Base-by-base conservation (phyloP, 2,888 invertebrate genomes). In the Euzetes globulus region DNA sequence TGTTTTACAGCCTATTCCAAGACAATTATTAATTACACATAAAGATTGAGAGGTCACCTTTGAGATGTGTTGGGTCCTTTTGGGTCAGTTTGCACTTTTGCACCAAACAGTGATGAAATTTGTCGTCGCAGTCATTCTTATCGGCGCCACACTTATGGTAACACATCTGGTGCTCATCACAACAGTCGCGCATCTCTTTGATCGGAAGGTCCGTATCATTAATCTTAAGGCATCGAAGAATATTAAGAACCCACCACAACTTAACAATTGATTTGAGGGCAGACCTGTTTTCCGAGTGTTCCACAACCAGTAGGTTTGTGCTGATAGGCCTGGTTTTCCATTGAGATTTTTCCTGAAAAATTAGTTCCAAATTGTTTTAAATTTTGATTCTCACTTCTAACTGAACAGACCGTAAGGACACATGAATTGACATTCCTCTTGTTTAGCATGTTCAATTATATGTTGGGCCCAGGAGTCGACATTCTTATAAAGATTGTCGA, bases 381-480 rank as follows among this genome's bases (percentile, higher is more conserved):
- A n/a, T n/a, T n/a, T n/a, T n/a, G n/a, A n/a, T n/a, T n/a, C n/a
- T n/a, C n/a, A n/a, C 15, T 7, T 50, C 13, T 25, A 29, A 27
- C 17, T n/a, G n/a, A n/a, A 68, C n/a, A 13, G 5, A 47, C 73
- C 65, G 41, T 68, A 22, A 17, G 47, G 37, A 52, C 74, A 74
- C 0, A 74, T 7, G 27, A 27, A 68, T 17, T 68, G 68, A 25
- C 74, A 74, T n/a, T 74, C 74, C 33, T 74, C 74, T n/a, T n/a
- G 25, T 58, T 74, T 74, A 19, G 74, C 74, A 55, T 74, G 65
- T 11, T 70, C 47, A 19, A 74, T 52, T n/a, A 74, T 68, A 55
- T 74, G 47, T 17, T 68, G 33, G 5, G 74, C 74, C 74, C 74
- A 74, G 15, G 37, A 22, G 25, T 74, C 74, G 22, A 74, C 70